Base-by-base conservation (phyloP, 2,888 invertebrate genomes). In the Melieria omissa region DNA sequence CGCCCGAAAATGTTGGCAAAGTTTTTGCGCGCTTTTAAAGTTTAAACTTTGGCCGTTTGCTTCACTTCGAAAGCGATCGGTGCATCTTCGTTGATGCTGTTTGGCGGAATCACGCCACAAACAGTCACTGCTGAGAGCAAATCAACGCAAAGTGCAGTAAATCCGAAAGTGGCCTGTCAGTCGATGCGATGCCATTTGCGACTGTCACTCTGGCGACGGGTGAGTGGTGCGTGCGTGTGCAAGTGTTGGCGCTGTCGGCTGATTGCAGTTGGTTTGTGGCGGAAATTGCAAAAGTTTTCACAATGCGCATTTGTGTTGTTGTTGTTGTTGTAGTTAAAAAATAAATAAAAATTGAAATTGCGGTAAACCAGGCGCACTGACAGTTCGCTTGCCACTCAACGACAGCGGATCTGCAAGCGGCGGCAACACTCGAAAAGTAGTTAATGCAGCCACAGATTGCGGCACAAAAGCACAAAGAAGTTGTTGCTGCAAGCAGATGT, bases 201-300 rank as follows among this genome's bases (percentile, higher is more conserved):
- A 14, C 5, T 12, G 41, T n/a, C 8, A 1, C 64, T n/a, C 52
- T n/a, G n/a, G n/a, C 64, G 8, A 62, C 29, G 5, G 16, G 47
- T 46, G 29, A 29, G 29, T 29, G 29, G 29, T 61, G 61, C 61
- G 58, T 60, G 60, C 67, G 44, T 61, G 42, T 44, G 67, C 67
- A 58, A 67, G 60, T 67, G 67, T 67, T 67, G 57, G 58, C 55
- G 57, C 64, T 65, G 55, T 64, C 64, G 65, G 65, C 57, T 70
- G 64, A 70, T 65, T 70, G 65, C 70, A 70, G 49, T 61, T 70
- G 65, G 64, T 70, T 70, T 70, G 70, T 49, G 70, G 70, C 65
- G 70, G 64, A 70, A 70, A 70, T 70, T 70, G 64, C 58, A 64
- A 70, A 70, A 70, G 70, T 70, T 70, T 70, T 70, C 64, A 70